These are phyloP conservation scores for Sinocyclocheilus rhinocerous DNA, from an alignment of 2,113 vertebrate genomes.

Conservation along the genomic window DNA sequence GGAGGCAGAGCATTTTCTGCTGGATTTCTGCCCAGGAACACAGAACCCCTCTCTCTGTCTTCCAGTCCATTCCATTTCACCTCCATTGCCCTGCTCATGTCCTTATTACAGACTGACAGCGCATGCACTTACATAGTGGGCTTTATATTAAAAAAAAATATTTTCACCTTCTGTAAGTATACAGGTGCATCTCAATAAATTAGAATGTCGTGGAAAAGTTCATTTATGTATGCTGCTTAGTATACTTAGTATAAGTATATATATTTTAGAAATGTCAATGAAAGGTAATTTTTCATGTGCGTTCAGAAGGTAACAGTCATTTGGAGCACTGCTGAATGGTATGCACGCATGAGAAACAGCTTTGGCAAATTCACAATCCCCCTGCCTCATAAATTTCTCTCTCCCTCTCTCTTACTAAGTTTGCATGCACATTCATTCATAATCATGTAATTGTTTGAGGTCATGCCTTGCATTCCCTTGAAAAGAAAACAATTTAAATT, in stretches of 20 bases:
- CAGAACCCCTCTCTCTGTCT: not conserved
- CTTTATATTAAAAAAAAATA: no score
- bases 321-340: slow-evolving; percentile 28
- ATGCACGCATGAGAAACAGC: slow-evolving; percentile 59
- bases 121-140: not conserved
- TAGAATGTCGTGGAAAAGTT: no score
- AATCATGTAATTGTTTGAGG: not conserved
- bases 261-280: slow-evolving; percentile 6
- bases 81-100: not conserved
- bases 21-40: not conserved
- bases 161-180: no score
- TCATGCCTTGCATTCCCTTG: slow-evolving; percentile 1
- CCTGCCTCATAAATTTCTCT: slow-evolving; percentile 1
- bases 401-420: not conserved
- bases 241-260: no score
- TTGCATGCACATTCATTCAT: slow-evolving; percentile 13
- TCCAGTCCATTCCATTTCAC: slow-evolving; percentile 12
- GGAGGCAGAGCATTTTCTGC: not conserved
- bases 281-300: slow-evolving; percentile 25
- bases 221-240: no score
- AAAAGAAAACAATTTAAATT: not conserved
- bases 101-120: not conserved
- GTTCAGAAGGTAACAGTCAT: not conserved
- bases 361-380: slow-evolving; percentile 49
- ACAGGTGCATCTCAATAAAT: no score